Evolutionary conservation across 92 coral and sea anemone genomes (phyloP), one percentile per base, ranked within the genome.

Genomic region (Desmophyllum pertusum): DNA sequence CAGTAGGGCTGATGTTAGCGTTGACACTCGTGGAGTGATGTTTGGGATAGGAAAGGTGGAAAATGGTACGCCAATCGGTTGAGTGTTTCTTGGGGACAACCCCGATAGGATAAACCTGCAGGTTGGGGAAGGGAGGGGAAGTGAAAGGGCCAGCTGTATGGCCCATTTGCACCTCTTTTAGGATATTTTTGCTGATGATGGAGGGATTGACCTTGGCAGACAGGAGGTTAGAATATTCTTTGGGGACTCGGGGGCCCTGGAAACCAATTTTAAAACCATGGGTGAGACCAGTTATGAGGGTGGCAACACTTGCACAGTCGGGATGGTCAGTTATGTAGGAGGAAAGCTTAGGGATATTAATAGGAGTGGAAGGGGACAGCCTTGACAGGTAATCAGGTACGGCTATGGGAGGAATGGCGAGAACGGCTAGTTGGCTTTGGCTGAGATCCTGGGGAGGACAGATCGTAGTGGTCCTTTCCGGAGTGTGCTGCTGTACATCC

Each of bases 81-180:
- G 73, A 67, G n/a, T 67, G 45, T 18, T 63, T n/a, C 37, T 63
- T 63, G 4, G 69, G 69, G 37, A 63, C 69, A 63, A 63, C 69
- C 69, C 69, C 69, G 5, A 63, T 63, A 4, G 43, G 72, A 35
- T 66, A 66, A 3, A 66, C 51, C 75, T 70, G 75, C 30, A 70
- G 14, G 50, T 23, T 70, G 51, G 75, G 50, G 50, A 70, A 70
- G 25, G 45, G 69, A 31, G 75, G 75, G 40, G 51, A 39, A 6
- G 17, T 40, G 51, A 70, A 70, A 11, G 77, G 77, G 23, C 66
- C 67, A 27, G 57, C 59, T 18, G 48, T 55, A 46, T 36, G 80
- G 33, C 80, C 68, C 35, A 51, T 30, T 5, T 41, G 6, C 4
- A 76, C 67, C 50, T 76, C 80, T 53, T 76, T 76, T 17, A 36